Base-by-base conservation (phyloP, 2,113 vertebrate species). In the Pituophis catenifer region DNA sequence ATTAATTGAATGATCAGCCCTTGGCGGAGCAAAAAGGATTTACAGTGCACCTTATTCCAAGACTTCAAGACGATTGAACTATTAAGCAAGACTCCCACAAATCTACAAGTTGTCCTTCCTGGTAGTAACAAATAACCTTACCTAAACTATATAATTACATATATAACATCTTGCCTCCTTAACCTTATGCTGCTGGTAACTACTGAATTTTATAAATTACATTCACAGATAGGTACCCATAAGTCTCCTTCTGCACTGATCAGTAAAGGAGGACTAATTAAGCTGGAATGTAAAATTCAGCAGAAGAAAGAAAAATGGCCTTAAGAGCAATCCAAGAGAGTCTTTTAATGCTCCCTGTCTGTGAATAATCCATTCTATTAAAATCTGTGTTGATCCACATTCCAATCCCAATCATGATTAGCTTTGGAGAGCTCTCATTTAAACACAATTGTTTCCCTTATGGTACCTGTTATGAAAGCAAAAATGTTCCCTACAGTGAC, bases 131-230 rank as follows among this genome's bases (percentile, higher is more conserved):
- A 91, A 91, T 86, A 89, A 85, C 65, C 89, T 89, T 89, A 94
- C 65, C 88, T 48, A 91, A 94, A 94, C 90, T 85, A 8, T 70
- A 86, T 91, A 93, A 93, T 93, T 93, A 91, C 91, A 89, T 88
- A 88, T n/a, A 90, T 65, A 90, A 65, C 58, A 75, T 55, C 23
- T 94, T 89, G 52, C 75, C 88, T 92, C 52, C 90, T 92, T 90
- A 94, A 94, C 33, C 38, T 52, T n/a, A 88, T 53, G 86, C 54
- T 88, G 52, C 33, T 90, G 90, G 48, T 62, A 94, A 92, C 58
- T 88, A 85, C 81, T 4, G 6, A 62, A 53, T 50, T 90, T 6
- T 19, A 92, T 44, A 89, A 89, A 93, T 91, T 91, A 86, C 81
- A 59, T 38, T 89, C n/a, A 24, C 50, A 53, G 29, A 54, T 15